Conservation (phyloP, 92 coral and sea anemone species). For the Paramuricea clavata region DNA sequence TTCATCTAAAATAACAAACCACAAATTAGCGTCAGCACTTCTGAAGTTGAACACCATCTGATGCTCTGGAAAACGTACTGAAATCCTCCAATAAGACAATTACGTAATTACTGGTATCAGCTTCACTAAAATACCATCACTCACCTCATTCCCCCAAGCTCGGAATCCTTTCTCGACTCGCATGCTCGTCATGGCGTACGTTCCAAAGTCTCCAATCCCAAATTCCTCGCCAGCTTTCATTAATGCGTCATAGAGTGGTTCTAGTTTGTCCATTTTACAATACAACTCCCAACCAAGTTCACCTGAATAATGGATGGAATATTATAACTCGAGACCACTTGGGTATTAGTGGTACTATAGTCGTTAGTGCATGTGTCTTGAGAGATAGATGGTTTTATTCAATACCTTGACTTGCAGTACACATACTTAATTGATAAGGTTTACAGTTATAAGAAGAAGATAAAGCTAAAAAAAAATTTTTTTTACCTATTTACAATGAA, state of each 20-base stretch:
- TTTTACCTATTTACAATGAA: too few relatives aligned
- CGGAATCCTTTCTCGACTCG: conserved; percentile 96
- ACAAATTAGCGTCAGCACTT: background rate
- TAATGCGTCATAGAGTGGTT: conserved; percentile 82
- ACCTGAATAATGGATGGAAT: conserved; percentile 54
- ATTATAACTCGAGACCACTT: background rate
- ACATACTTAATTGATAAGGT: too few relatives aligned
- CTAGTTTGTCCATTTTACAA: conserved; percentile 84
- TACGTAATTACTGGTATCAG: background rate
- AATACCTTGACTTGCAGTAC: too few relatives aligned
- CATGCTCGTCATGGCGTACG: conserved; percentile 88
- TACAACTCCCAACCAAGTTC: conserved; percentile 98
- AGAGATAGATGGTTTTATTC: too few relatives aligned
- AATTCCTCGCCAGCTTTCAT: conserved; percentile 90
- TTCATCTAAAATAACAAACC: conserved; percentile 79
- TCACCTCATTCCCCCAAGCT: conserved; percentile 96
- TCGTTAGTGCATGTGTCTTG: too few relatives aligned
- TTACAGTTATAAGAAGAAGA: too few relatives aligned
- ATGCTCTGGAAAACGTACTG: too few relatives aligned
- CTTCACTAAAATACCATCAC: background rate
- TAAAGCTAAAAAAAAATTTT: too few relatives aligned
- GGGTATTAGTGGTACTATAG: too few relatives aligned
- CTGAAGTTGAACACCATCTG: too few relatives aligned
- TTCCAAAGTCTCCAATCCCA: conserved; percentile 97
- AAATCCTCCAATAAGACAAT: too few relatives aligned